These are phyloP conservation scores for Drosophila baimaii DNA, from an alignment of 1,140 invertebrate species.

Conservation along the genomic window DNA sequence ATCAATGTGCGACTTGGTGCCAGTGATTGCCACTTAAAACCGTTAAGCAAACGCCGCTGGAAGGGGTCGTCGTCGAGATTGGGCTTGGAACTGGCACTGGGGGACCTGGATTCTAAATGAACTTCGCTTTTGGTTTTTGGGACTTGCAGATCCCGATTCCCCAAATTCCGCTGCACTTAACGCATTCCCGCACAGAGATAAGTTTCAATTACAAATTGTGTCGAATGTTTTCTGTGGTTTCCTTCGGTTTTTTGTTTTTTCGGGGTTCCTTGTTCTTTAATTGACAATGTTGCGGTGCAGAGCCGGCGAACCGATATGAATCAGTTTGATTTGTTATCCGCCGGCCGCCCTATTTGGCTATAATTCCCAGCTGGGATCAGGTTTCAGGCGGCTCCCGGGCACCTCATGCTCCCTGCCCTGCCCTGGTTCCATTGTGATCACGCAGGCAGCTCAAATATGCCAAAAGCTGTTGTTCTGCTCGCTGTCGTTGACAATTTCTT, in stretches of 20 bases:
- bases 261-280: slow-evolving; percentile 54
- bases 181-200: slow-evolving; percentile 72
- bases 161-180: slow-evolving; percentile 73
- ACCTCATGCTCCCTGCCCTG: neutral
- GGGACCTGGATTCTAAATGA: slow-evolving; percentile 62
- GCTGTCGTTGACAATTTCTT: slow-evolving; percentile 71
- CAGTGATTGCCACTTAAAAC: slow-evolving; percentile 81
- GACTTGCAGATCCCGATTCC: slow-evolving; percentile 25
- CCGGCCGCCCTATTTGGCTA: slow-evolving; percentile 44
- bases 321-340: slow-evolving; percentile 58
- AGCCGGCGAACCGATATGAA: slow-evolving; percentile 52
- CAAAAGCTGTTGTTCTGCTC: slow-evolving; percentile 70
- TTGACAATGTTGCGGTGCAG: slow-evolving; percentile 59
- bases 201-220: slow-evolving; percentile 82
- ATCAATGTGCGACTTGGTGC: slow-evolving; percentile 73
- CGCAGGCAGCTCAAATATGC: slow-evolving; percentile 68
- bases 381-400: neutral
- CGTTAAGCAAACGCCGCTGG: slow-evolving; percentile 77
- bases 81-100: slow-evolving; percentile 50
- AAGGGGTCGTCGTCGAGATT: slow-evolving; percentile 7
- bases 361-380: slow-evolving; percentile 45
- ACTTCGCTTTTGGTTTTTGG: slow-evolving; percentile 45
- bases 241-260: no score
- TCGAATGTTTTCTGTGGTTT: slow-evolving; percentile 49
- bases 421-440: slow-evolving; percentile 31